Base-by-base conservation (phyloP, 2,113 vertebrate genomes). In the Bubalus kerabau region DNA sequence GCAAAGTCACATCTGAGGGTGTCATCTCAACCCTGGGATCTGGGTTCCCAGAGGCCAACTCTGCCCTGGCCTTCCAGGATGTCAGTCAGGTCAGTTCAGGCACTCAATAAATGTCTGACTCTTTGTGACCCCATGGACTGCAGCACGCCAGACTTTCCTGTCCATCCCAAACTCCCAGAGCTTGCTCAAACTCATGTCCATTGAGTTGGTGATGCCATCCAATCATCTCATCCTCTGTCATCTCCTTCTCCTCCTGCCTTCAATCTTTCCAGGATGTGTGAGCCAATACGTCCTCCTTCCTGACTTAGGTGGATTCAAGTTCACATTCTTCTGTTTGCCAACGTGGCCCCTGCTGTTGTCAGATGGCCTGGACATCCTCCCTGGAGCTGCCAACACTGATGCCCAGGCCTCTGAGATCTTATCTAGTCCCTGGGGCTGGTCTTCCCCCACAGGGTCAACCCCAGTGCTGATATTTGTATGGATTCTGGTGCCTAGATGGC, bases 21-120 rank as follows among this genome's bases (percentile, higher is more conserved):
- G 2, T 5, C 52, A 15, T 24, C 24, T 4, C 21, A 12, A 43
- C 1, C 2, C n/a, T 54, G 59, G 5, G 28, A n/a, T 12, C 30
- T 4, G 5, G 21, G 36, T 26, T 19, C 54, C 26, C 26, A 10
- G 48, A 64, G 46, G 32, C 15, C 23, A 28, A 6, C 7, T 32
- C 43, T 13, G 7, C 28, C 11, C 87, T 13, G 26, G 57, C 40
- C 40, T 86, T 43, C n/a, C 9, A 0, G 9, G 32, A 10, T 10
- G n/a, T 54, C n/a, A 71, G 67, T 71, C n/a, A 71, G n/a, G 12
- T 71, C 67, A 71, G 19, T 23, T 71, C n/a, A 71, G 67, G 40
- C 2, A 0, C 67, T 71, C 67, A 71, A 0, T 13, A 0, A 0
- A 0, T 23, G 67, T 23, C n/a, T 1, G 3, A 40, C n/a, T 40